These are phyloP conservation scores for Recurvirostra avosetta DNA, from an alignment of 2,113 vertebrate species.

Conservation along the genomic window DNA sequence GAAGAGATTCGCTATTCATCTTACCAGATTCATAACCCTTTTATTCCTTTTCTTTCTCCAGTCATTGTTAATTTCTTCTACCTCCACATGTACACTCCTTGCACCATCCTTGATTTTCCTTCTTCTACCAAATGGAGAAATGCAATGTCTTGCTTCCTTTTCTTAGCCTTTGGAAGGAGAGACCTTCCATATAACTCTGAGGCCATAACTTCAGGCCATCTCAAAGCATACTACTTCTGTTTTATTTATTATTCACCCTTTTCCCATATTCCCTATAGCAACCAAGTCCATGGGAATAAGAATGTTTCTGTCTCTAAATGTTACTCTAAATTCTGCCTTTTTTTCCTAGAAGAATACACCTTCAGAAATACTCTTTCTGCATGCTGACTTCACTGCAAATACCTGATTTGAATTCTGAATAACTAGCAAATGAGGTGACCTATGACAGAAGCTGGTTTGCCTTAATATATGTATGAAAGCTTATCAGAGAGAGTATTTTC, in stretches of 20 bases:
- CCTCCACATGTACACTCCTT: rapidly evolving
- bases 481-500: conserved; percentile 41
- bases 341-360: neutral
- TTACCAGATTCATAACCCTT: neutral
- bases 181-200: neutral
- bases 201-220: neutral
- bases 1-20: neutral
- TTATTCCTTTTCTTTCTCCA: neutral
- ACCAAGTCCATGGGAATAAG: neutral
- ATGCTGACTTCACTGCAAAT: conserved; percentile 62
- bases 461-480: conserved; percentile 34
- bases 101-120: neutral
- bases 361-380: conserved; percentile 35
- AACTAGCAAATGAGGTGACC: conserved; percentile 59
- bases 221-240: neutral
- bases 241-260: neutral
- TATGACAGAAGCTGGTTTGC: conserved; percentile 51
- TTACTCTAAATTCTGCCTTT: neutral
- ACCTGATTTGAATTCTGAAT: conserved; percentile 64
- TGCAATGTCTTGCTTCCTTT: neutral
- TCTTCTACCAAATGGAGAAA: neutral
- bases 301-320: neutral
- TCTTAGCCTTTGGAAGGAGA: neutral
- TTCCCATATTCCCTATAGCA: neutral
- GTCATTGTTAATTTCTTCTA: neutral